Evolutionary conservation across 2,888 invertebrate species (phyloP), one percentile per base, ranked within the genome.

Genomic region (Lordiphosa andalusiaca): DNA sequence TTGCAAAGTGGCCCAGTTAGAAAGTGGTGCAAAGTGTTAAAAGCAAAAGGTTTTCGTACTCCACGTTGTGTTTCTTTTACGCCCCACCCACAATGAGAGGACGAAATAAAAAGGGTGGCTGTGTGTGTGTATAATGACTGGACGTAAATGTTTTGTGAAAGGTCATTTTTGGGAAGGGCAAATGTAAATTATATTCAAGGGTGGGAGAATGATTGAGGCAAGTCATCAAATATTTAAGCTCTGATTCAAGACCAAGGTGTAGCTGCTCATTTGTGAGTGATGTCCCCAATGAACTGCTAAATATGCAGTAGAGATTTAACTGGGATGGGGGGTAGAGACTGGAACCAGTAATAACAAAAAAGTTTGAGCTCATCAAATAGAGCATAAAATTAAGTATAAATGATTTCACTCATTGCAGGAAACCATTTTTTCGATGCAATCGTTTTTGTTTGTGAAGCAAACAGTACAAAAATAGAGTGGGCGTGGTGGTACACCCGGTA

Each of bases 211-310:
- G 25, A 6, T 10, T 40, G 35, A 33, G 7, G 9, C 23, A 23
- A 47, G 37, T 64, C 50, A 69, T 81, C 41, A 76, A 73, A 76
- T 84, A 80, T 76, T 76, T 48, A 80, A 56, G 81, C 54, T 72
- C 54, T 75, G 75, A 83, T 76, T 83, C 80, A 67, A 19, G 33
- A 16, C 13, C 16, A 61, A 61, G 46, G 23, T 21, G 37, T 70
- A 73, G 73, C 49, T 58, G 58, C 40, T 47, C 53, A 67, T 48
- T 56, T 30, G 13, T 10, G 30, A 42, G 40, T 48, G 57, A 41
- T 60, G 70, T 64, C 56, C 56, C 63, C 71, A 48, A 59, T 42
- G 61, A 60, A 49, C 37, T 58, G 61, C 50, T 62, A 55, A 74
- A 59, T 57, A 60, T 54, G 53, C 80, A 44, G n/a, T 13, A 35